Conservation (phyloP, 2,797 vertebrate species). For the Rhabdophis nuchalis region DNA sequence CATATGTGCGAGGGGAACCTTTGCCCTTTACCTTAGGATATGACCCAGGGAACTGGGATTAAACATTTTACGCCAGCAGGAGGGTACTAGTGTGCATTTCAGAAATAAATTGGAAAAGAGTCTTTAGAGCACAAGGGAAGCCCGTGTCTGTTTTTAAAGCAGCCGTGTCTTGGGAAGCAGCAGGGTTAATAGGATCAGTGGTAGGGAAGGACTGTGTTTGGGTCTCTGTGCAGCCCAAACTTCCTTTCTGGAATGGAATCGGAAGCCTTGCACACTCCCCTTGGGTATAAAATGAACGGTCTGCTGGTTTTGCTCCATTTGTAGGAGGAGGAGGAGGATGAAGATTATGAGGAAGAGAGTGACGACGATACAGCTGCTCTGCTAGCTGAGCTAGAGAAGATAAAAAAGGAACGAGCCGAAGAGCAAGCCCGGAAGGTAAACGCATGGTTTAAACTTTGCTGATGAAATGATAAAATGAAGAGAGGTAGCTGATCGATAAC, state of each 20-base stretch:
- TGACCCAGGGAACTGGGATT: background rate
- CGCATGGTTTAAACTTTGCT: background rate
- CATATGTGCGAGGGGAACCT: too few relatives aligned
- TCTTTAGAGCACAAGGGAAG: background rate
- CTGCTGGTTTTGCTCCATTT: background rate
- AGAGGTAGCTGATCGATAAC: background rate
- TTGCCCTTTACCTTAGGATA: too few relatives aligned
- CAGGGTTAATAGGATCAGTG: background rate
- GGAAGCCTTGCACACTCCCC: background rate
- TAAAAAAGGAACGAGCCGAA: slow-evolving; percentile 95
- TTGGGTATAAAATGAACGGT: background rate
- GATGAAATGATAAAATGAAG: background rate
- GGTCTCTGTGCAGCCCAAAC: background rate
- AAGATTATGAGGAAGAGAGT: slow-evolving; percentile 91
- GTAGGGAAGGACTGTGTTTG: background rate
- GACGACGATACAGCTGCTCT: slow-evolving; percentile 97
- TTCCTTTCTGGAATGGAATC: background rate
- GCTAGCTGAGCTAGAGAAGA: slow-evolving; percentile 95
- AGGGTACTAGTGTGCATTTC: background rate
- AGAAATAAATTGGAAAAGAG: background rate
- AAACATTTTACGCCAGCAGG: background rate
- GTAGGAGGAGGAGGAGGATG: slow-evolving; percentile 81
- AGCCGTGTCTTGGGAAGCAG: background rate
- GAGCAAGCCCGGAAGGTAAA: slow-evolving; percentile 94
- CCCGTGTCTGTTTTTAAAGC: background rate